These are phyloP conservation scores for Lasioglossum vierecki DNA, from an alignment of 2,888 invertebrate species.

Conservation along the genomic window DNA sequence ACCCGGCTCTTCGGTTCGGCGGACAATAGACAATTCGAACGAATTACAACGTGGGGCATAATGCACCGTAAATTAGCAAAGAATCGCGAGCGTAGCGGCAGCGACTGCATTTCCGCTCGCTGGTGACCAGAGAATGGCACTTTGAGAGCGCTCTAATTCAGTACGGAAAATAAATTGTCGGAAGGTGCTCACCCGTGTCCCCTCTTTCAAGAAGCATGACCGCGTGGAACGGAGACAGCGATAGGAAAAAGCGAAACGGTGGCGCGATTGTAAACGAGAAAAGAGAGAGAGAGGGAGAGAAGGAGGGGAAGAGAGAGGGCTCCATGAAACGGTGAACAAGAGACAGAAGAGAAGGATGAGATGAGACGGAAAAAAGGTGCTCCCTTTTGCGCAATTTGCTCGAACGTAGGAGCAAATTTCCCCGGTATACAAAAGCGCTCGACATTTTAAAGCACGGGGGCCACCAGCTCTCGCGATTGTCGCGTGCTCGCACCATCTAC, in stretches of 20 bases:
- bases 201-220: slow-evolving; percentile 40
- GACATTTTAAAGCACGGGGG: slow-evolving; percentile 59
- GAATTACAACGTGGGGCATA: slow-evolving; percentile 42
- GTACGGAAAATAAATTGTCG: slow-evolving; percentile 72
- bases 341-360: slow-evolving; percentile 20
- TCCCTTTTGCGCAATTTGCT: slow-evolving; percentile 63
- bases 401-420: slow-evolving; percentile 59
- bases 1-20: background rate
- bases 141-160: slow-evolving; percentile 66
- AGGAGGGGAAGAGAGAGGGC: too few species aligned
- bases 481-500: slow-evolving; percentile 51
- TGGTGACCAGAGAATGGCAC: slow-evolving; percentile 48
- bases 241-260: background rate
- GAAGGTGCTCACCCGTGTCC: slow-evolving; percentile 50
- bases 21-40: slow-evolving; percentile 45
- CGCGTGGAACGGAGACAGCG: background rate
- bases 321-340: background rate
- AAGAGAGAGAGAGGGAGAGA: background rate
- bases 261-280: slow-evolving; percentile 6
- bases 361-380: slow-evolving; percentile 47
- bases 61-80: slow-evolving; percentile 51
- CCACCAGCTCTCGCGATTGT: slow-evolving; percentile 52
- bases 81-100: slow-evolving; percentile 39
- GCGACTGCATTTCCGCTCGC: slow-evolving; percentile 39
- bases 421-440: slow-evolving; percentile 60